Conservation (phyloP, 1,140 invertebrate species). For the Pararge aegeria region DNA sequence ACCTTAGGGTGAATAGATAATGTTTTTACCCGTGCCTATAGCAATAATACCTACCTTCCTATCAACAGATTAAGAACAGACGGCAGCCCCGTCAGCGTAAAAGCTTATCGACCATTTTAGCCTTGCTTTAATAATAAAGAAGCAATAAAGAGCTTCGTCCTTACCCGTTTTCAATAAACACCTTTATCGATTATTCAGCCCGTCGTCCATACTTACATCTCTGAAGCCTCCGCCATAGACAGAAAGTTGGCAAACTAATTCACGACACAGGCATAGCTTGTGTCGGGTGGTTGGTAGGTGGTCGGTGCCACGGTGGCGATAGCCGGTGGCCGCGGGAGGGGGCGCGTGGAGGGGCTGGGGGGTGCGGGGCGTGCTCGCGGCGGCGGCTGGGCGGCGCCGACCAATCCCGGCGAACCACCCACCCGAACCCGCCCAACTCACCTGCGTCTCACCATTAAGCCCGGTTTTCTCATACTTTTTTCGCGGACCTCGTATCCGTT, state of each 20-base stretch:
- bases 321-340: conserved; percentile 60
- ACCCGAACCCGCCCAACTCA: conserved; percentile 68
- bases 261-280: conserved; percentile 77
- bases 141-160: conserved; percentile 74
- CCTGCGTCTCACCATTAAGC: conserved; percentile 75
- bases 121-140: conserved; percentile 70
- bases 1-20: too few species aligned
- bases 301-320: conserved; percentile 59
- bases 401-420: conserved; percentile 66
- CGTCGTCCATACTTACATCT: conserved; percentile 77
- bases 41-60: too few species aligned
- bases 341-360: conserved; percentile 27
- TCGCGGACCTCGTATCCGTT: conserved; percentile 73
- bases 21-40: too few species aligned
- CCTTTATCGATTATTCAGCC: conserved; percentile 79
- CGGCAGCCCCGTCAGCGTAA: conserved; percentile 3
- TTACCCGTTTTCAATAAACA: conserved; percentile 79
- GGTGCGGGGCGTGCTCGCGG: conserved; percentile 53
- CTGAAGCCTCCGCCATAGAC: conserved; percentile 73
- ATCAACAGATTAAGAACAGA: background rate
- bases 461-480: conserved; percentile 71
- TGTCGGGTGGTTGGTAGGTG: conserved; percentile 63
- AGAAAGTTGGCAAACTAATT: conserved; percentile 78
- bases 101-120: conserved; percentile 12
- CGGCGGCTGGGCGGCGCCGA: conserved; percentile 70